These are phyloP conservation scores for Tanytarsus gracilentus DNA, from an alignment of 2,888 invertebrate genomes.

Conservation along the genomic window DNA sequence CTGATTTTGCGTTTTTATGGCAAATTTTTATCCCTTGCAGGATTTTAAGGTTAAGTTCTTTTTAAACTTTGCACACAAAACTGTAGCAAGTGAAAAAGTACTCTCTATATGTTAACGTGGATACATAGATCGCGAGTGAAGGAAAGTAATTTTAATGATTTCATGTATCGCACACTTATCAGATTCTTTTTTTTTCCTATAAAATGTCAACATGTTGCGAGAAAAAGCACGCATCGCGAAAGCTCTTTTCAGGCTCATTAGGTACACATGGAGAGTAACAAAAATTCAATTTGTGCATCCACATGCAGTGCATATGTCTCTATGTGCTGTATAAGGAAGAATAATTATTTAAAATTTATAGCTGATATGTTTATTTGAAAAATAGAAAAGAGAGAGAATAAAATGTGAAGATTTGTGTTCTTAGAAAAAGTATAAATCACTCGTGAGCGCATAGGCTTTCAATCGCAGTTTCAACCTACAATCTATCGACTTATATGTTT, in stretches of 20 bases:
- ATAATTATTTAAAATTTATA: background rate
- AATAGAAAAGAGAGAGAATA: background rate
- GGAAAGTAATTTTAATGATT: slow-evolving; percentile 34
- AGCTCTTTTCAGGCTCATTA: background rate
- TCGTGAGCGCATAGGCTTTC: background rate
- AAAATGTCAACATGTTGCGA: background rate
- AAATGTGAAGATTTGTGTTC: slow-evolving; percentile 1
- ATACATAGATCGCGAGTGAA: too few species aligned
- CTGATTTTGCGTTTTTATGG: too few species aligned
- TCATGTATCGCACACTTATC: background rate
- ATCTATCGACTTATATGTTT: slow-evolving; percentile 15
- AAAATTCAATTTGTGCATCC: background rate
- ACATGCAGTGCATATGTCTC: background rate
- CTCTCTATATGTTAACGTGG: too few species aligned
- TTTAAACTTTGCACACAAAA: too few species aligned
- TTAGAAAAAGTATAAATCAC: slow-evolving; percentile 14
- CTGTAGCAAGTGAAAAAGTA: too few species aligned
- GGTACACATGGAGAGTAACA: background rate
- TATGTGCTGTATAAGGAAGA: background rate
- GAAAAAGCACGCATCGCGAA: background rate
- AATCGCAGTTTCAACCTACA: slow-evolving; percentile 4
- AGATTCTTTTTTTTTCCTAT: background rate
- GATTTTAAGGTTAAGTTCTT: too few species aligned
- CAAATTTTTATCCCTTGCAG: too few species aligned
- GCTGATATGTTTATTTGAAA: background rate